Conservation (phyloP, 1,140 invertebrate species). For the Nylanderia fulva region DNA sequence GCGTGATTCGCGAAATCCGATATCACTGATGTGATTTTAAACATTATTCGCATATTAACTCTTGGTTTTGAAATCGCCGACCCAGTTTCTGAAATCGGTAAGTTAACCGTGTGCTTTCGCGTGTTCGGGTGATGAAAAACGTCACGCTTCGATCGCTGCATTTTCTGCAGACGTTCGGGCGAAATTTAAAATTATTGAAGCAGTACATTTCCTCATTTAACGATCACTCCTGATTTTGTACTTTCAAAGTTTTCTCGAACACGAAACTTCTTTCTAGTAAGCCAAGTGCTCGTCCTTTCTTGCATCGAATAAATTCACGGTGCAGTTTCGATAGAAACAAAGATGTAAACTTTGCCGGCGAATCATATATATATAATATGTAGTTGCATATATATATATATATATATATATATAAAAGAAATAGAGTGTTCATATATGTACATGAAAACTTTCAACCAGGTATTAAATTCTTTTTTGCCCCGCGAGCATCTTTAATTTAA, state of each 20-base stretch:
- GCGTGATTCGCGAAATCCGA: conserved; percentile 19
- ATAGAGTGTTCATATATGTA: neutral
- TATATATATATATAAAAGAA: neutral
- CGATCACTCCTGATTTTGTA: conserved; percentile 58
- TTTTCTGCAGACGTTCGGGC: conserved; percentile 46
- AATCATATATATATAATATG: conserved; percentile 12
- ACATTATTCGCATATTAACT: conserved; percentile 51
- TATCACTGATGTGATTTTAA: conserved; percentile 39
- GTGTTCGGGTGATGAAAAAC: conserved; percentile 36
- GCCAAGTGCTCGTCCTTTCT: conserved; percentile 50
- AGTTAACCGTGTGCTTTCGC: conserved; percentile 43
- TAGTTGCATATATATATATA: no score
- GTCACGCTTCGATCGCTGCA: conserved; percentile 38
- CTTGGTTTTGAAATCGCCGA: conserved; percentile 24
- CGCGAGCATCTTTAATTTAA: neutral
- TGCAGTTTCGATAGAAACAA: conserved; percentile 12
- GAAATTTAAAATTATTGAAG: conserved; percentile 62
- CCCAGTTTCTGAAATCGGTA: conserved; percentile 37
- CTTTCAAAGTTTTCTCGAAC: conserved; percentile 53
- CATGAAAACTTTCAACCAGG: neutral
- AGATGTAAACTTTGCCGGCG: conserved; percentile 25
- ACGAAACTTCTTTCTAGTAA: conserved; percentile 47
- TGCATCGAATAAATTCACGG: conserved; percentile 40
- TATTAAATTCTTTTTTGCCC: neutral
- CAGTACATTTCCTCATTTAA: conserved; percentile 58